A percentile compares a stretch with the other conserved stretches of the same genome.
Conservation (phyloP, 2,113 vertebrate species). For the Rhodinocichla rosea region DNA sequence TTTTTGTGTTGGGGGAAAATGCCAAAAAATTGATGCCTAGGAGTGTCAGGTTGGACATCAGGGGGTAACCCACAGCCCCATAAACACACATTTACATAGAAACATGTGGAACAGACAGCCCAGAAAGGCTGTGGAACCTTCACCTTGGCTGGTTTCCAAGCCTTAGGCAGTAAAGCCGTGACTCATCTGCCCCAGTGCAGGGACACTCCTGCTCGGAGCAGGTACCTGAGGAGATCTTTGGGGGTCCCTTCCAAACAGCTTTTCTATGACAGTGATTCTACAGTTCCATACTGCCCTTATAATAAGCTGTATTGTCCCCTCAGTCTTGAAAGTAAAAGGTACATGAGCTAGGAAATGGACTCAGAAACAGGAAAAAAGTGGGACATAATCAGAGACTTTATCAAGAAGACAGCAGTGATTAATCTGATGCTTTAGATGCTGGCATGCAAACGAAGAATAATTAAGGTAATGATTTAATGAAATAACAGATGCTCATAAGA, state of each 20-base stretch:
- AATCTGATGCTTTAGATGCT: background rate
- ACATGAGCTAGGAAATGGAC: background rate
- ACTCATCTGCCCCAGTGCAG: background rate
- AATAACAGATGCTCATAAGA: background rate
- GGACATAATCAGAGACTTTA: background rate
- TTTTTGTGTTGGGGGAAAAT: background rate
- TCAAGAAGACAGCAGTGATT: background rate
- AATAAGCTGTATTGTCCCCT: background rate
- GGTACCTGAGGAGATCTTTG: rapidly evolving
- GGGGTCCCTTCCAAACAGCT: background rate
- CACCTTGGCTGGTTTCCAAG: background rate
- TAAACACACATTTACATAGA: background rate
- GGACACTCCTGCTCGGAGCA: background rate
- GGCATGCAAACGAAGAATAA: background rate
- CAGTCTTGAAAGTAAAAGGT: background rate
- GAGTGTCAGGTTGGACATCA: background rate
- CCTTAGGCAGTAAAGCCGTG: background rate
- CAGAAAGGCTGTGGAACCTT: background rate
- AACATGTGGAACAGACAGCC: background rate
- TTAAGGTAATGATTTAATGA: background rate
- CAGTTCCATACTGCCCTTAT: background rate
- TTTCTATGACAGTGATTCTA: background rate
- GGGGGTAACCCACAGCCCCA: background rate
- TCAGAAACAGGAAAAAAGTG: background rate
- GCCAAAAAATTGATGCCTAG: background rate